phyloP scores from a whole-genome alignment of 1,140 invertebrate genomes.

The Zaprionus davidi region DNA sequence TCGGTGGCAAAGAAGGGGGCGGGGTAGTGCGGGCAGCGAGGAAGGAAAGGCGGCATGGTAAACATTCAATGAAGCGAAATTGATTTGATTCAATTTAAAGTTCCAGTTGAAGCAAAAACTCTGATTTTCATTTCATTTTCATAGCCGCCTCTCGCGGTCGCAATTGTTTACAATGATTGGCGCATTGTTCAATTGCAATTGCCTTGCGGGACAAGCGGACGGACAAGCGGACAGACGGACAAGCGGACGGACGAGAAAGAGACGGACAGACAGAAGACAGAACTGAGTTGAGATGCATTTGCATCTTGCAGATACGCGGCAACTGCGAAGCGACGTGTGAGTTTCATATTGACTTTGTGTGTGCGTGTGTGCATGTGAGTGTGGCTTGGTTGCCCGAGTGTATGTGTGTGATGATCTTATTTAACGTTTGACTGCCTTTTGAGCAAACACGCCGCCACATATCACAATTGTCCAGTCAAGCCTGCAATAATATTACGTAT shows the following conservation, averaged over 20 bases:
- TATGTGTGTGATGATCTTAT: constrained; percentile 11
- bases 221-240: neutral
- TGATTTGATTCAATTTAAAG: constrained; percentile 79
- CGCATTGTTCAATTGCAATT: constrained; percentile 53
- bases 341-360: constrained; percentile 13
- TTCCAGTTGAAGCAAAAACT: constrained; percentile 46
- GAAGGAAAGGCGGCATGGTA: constrained; percentile 53
- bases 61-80: constrained; percentile 77
- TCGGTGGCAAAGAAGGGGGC: neutral
- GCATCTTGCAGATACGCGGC: constrained; percentile 33
- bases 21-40: neutral
- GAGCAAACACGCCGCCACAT: constrained; percentile 7
- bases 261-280: neutral
- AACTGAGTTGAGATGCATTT: constrained; percentile 5
- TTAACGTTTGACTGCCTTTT: constrained; percentile 10
- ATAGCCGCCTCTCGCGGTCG: constrained; percentile 38
- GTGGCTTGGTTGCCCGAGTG: neutral
- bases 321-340: neutral
- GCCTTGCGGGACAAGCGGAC: constrained; percentile 7
- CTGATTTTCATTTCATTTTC: constrained; percentile 51
- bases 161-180: constrained; percentile 54
- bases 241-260: neutral
- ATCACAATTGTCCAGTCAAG: constrained; percentile 1
- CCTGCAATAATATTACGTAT: constrained; percentile 7
- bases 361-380: neutral